Evolutionary conservation across 2,888 invertebrate genomes (phyloP), one percentile per base, ranked within the genome.

Genomic region (Lycocerus yunnanus): DNA sequence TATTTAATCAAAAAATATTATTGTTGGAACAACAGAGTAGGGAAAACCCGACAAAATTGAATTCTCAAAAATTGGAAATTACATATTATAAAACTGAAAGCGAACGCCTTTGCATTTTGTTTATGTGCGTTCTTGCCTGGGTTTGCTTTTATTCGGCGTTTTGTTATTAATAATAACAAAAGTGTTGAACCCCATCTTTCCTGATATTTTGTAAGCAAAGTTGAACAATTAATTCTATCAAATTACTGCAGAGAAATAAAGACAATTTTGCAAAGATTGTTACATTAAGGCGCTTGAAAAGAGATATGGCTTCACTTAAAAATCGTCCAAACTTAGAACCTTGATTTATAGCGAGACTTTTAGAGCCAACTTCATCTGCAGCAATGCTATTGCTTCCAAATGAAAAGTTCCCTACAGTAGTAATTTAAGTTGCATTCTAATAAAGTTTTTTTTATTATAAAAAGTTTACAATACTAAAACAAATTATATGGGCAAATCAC

Each of bases 211-310:
- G 61, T 20, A 18, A 63, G 18, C 18, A 63, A 18, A 18, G 18
- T 63, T 63, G 20, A 20, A 63, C 16, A 63, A 63, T 63, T 63
- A 63, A 63, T 63, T 20, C 61, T 18, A 63, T 13, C 20, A 63
- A 63, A 63, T 63, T 63, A 63, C 61, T 63, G 61, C 61, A 63
- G 61, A 63, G 61, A 63, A 63, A 63, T 63, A 63, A 63, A 63
- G 61, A 63, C 61, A 63, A 63, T 63, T 63, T 63, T 15, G 61
- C 20, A 63, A 63, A 20, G 61, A 63, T 63, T 63, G 61, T 63
- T 63, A 63, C 61, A 63, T 63, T 63, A 63, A 20, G 20, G 18
- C 61, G 61, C 20, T 63, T 63, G 61, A 20, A 63, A 63, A 63
- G 61, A 63, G 61, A 63, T 63, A 63, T 63, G 20, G 61, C 61